A percentile compares a stretch with the other conserved stretches of the same genome.
Conservation (phyloP, 1,140 invertebrate genomes). For the Papilio machaon region DNA sequence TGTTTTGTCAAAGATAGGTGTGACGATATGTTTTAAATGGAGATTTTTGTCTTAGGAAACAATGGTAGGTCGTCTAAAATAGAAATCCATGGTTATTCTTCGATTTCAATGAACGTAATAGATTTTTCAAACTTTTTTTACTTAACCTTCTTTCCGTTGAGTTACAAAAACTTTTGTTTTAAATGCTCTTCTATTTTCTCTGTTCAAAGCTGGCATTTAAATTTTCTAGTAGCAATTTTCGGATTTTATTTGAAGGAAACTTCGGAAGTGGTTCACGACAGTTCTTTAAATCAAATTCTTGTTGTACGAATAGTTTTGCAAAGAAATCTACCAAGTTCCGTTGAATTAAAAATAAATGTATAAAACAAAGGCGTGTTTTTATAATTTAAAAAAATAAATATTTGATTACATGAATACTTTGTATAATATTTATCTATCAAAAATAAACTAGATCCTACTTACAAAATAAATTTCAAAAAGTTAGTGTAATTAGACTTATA, state of each 20-base stretch:
- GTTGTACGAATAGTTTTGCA: slow-evolving; percentile 6
- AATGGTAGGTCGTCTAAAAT: not conserved
- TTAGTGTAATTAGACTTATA: not conserved
- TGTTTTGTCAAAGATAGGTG: too few relatives aligned
- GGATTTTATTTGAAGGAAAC: slow-evolving; percentile 23
- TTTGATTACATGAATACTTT: too few relatives aligned
- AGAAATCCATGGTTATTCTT: not conserved
- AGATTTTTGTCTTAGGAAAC: too few relatives aligned
- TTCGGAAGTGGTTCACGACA: slow-evolving; percentile 21
- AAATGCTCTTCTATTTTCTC: slow-evolving; percentile 3
- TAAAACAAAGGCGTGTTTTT: not conserved
- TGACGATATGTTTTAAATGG: too few relatives aligned
- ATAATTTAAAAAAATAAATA: too few relatives aligned
- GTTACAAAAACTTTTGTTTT: slow-evolving; percentile 13
- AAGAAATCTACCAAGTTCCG: not conserved
- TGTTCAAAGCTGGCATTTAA: slow-evolving; percentile 24
- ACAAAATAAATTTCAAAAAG: not conserved
- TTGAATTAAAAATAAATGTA: not conserved
- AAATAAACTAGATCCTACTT: too few relatives aligned
- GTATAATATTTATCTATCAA: too few relatives aligned
- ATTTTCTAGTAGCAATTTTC: slow-evolving; percentile 17
- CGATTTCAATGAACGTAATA: not conserved
- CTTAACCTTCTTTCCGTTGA: not conserved
- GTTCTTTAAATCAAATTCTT: slow-evolving; percentile 27
- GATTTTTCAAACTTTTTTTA: not conserved